Base-by-base conservation (phyloP, 2,113 vertebrate genomes). In the Hypocryptadius cinnamomeus region DNA sequence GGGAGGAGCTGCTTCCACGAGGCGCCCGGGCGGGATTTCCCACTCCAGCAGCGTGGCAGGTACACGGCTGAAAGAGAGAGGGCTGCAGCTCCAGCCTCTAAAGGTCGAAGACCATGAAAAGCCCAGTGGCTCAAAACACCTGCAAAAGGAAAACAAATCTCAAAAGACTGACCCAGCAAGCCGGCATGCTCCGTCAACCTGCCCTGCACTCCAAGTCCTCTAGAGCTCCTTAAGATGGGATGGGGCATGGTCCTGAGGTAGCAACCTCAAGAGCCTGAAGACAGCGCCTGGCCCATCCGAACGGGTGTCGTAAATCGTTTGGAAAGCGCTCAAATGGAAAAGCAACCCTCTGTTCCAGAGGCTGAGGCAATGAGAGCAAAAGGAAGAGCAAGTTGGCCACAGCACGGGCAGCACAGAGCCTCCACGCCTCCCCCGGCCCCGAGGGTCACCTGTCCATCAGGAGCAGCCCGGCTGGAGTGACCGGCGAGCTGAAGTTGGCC, bases 91-190 rank as follows among this genome's bases (percentile, higher is more conserved):
- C 95, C 96, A 92, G 91, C 93, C 93, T 89, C 91, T 96, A 94
- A 93, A 94, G 93, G 93, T 87, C 77, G 94, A 95, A 94, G 95
- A 93, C 85, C 91, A 90, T 94, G 96, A 94, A 94, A 96, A 95
- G 95, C 91, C 78, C 94, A 87, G 83, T 61, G 77, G 91, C 95
- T 95, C 95, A 94, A 96, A 95, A 94, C 85, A 92, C 94, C 96
- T 95, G 96, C 94, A 94, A 96, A 96, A 96, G 96, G 95, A 96
- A 95, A 96, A 96, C 91, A 96, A 94, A 87, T 94, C 93, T 94
- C 91, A 96, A 94, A 94, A 94, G 94, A 70, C 89, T 93, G 96
- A 92, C 91, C 87, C 87, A 82, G 89, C 74, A 87, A 95, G 94
- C 87, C 15, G 3, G 84, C 73, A 15, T 37, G 27, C 92, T 96